Percentiles rank a stretch among this genome's conserved stretches.
Evolutionary conservation across 2,888 invertebrate species (phyloP).

Genomic region (Ectemnius lituratus): DNA sequence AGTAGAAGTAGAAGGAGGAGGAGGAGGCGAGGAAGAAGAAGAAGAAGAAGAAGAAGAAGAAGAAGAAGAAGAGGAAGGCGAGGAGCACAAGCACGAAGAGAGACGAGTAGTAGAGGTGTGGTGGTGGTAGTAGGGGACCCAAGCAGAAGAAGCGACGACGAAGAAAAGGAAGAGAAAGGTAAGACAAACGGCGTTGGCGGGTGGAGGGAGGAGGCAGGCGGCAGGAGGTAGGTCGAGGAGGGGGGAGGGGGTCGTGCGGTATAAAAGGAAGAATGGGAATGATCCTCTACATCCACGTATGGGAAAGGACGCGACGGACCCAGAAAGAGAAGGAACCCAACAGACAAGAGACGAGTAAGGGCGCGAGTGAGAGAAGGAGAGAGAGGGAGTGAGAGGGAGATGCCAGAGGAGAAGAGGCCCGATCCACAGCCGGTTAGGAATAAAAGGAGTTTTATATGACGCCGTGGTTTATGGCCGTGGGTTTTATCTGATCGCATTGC

Average conservation of each 20-base stretch:
- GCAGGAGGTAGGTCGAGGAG: too few relatives aligned
- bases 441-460: constrained; percentile 73
- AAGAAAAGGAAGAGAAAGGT: constrained; percentile 28
- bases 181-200: constrained; percentile 37
- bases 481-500: constrained; percentile 76
- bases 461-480: constrained; percentile 73
- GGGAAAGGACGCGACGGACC: constrained; percentile 59
- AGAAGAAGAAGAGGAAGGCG: constrained; percentile 29
- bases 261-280: constrained; percentile 41
- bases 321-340: constrained; percentile 23
- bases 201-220: constrained; percentile 6
- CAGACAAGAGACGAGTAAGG: background rate
- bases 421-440: constrained; percentile 62
- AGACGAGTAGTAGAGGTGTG: constrained; percentile 24
- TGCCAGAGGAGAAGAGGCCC: constrained; percentile 42
- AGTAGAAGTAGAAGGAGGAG: constrained; percentile 26
- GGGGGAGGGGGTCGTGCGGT: constrained; percentile 21
- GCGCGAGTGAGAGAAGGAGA: constrained; percentile 29
- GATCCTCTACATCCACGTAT: constrained; percentile 58
- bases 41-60: constrained; percentile 29
- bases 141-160: constrained; percentile 4
- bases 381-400: constrained; percentile 33
- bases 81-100: constrained; percentile 18
- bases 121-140: background rate
- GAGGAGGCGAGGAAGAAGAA: constrained; percentile 22